Percentiles rank a stretch among this genome's conserved stretches.
phyloP scores from a whole-genome alignment of 2,797 vertebrate genomes.

The Cynodonichthys magdalenae region DNA sequence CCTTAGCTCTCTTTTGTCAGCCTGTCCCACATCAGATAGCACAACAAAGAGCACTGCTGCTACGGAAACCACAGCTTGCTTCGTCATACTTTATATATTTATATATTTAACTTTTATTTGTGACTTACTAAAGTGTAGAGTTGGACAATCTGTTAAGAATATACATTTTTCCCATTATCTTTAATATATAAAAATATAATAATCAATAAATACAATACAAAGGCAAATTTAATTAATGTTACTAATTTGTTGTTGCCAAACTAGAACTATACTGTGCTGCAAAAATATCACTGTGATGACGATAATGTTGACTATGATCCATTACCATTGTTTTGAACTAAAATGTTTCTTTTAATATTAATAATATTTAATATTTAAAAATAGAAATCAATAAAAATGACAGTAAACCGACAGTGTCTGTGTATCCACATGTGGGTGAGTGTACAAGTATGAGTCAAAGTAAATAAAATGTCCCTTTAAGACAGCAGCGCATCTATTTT shows the following conservation, averaged over 20 bases:
- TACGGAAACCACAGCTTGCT: slow-evolving; percentile 67
- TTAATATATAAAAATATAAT: neutral
- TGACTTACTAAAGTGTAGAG: slow-evolving; percentile 17
- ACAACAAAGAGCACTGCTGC: slow-evolving; percentile 77
- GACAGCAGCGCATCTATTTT: slow-evolving; percentile 68
- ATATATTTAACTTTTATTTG: no score
- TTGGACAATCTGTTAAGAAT: neutral
- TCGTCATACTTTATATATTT: slow-evolving; percentile 47
- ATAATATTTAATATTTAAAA: slow-evolving; percentile 6
- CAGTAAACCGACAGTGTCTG: slow-evolving; percentile 3
- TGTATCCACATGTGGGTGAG: slow-evolving; percentile 22
- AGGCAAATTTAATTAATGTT: neutral
- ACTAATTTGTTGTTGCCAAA: neutral
- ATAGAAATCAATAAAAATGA: slow-evolving; percentile 18
- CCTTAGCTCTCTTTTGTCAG: slow-evolving; percentile 89
- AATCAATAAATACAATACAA: neutral
- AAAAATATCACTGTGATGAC: neutral
- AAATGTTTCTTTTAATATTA: slow-evolving; percentile 35
- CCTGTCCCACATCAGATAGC: slow-evolving; percentile 78
- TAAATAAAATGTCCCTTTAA: slow-evolving; percentile 77
- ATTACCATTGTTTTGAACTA: slow-evolving; percentile 24
- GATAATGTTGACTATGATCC: slow-evolving; percentile 7
- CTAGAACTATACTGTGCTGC: neutral
- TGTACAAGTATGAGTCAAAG: slow-evolving; percentile 39
- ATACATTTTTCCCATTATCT: neutral